Evolutionary conservation across 2,113 vertebrate genomes (phyloP), one percentile per base, ranked within the genome.

Genomic region (Alosa alosa): DNA sequence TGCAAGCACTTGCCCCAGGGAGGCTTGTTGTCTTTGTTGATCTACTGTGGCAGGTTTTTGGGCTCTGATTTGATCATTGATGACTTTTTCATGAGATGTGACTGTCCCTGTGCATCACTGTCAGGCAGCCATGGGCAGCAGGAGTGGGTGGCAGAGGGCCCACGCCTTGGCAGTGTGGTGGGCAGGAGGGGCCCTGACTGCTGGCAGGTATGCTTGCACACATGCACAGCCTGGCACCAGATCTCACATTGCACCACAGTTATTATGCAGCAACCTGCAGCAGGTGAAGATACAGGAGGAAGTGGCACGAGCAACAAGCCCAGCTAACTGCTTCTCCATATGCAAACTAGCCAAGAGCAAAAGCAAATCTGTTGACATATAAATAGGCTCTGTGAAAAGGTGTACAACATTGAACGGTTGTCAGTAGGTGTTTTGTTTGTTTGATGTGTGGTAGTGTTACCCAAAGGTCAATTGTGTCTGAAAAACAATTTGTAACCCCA

Each of bases 31-130:
- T 81, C 41, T 83, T 36, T 44, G 22, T 44, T 86, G 20, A 86
- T 60, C 25, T 83, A 39, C 36, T 31, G 68, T 57, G 86, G 72
- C 49, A 86, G 72, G 45, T 78, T 78, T 49, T 78, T 49, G 46
- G 64, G n/a, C 36, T 45, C 17, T 68, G 82, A 83, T 83, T 83
- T 68, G 45, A 78, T 83, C 64, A 83, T 83, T 18, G 60, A 84
- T 84, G 49, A 81, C 72, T 84, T 81, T 87, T 81, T 87, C 49
- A 60, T 81, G 86, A 84, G 68, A 64, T 81, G 68, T 60, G 86
- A 81, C 68, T n/a, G 75, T 87, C 39, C 72, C 72, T 60, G 11
- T 81, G 75, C 45, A 60, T 64, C 17, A 47, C 41, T 82, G 86
- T 82, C 84, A 85, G 81, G 60, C 68, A 13, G 46, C 44, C 82